These are phyloP conservation scores for Protobothrops mucrosquamatus DNA, from an alignment of 2,113 vertebrate genomes.

Conservation along the genomic window DNA sequence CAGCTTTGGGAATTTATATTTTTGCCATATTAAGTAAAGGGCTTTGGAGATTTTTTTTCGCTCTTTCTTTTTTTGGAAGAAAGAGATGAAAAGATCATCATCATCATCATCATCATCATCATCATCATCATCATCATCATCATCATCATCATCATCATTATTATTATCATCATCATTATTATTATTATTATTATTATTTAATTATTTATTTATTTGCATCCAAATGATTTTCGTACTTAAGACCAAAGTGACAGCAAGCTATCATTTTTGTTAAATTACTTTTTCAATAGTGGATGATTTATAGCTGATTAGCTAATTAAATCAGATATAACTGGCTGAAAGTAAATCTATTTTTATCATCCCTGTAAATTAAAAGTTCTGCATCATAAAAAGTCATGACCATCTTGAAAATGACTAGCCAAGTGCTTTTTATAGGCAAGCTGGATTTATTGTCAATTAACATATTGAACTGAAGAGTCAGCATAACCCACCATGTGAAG, in stretches of 20 bases:
- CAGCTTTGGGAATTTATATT: not conserved
- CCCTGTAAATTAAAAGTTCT: constrained; percentile 86
- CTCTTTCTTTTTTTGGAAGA: not conserved
- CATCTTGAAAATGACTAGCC: constrained; percentile 84
- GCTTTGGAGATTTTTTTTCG: not conserved
- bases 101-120: not conserved
- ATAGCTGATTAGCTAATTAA: constrained; percentile 85
- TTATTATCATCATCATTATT: too few relatives aligned
- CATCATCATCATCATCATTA: too few relatives aligned
- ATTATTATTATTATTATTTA: too few relatives aligned
- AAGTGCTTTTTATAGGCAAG: constrained; percentile 78
- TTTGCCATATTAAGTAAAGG: not conserved
- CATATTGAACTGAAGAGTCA: constrained; percentile 81
- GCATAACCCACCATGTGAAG: constrained; percentile 73
- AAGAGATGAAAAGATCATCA: constrained; percentile 8
- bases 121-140: too few relatives aligned
- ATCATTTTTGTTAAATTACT: constrained; percentile 76
- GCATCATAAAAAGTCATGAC: constrained; percentile 85
- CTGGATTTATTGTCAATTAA: constrained; percentile 86
- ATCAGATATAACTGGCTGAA: constrained; percentile 82
- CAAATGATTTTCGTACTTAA: constrained; percentile 58
- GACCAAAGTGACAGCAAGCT: constrained; percentile 67
- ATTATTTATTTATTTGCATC: constrained; percentile 20
- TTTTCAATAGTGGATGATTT: constrained; percentile 84
- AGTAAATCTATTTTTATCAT: constrained; percentile 87